These are phyloP conservation scores for Dicerorhinus sumatrensis DNA, from an alignment of 2,113 vertebrate genomes.

Conservation along the genomic window DNA sequence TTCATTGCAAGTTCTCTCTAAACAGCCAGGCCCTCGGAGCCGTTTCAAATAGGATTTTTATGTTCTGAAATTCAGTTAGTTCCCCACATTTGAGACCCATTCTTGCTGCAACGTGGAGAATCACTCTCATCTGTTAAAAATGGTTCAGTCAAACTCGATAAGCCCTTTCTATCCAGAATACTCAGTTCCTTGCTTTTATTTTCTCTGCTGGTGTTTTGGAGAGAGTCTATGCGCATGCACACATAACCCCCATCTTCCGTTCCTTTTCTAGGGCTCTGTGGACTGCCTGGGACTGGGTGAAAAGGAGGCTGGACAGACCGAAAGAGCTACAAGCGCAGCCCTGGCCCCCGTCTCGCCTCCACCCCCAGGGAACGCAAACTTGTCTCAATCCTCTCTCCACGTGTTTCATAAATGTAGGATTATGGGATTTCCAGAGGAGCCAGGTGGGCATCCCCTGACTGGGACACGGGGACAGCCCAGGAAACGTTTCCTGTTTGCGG, in stretches of 20 bases:
- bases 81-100: constrained; percentile 30
- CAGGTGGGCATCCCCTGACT: constrained; percentile 68
- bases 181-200: background rate
- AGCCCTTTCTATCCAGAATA: background rate
- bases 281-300: background rate
- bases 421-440: constrained; percentile 77
- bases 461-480: constrained; percentile 65
- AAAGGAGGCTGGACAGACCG: background rate
- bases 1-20: constrained; percentile 52
- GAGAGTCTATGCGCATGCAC: background rate
- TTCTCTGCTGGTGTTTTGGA: background rate
- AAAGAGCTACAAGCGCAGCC: background rate
- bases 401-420: constrained; percentile 83
- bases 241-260: background rate
- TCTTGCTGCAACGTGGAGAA: background rate
- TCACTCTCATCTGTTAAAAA: constrained; percentile 48
- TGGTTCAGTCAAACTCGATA: constrained; percentile 20
- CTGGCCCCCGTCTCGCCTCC: background rate
- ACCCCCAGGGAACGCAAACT: background rate
- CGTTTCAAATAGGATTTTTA: constrained; percentile 54
- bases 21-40: background rate
- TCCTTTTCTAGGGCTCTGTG: background rate
- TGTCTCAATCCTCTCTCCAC: constrained; percentile 60
- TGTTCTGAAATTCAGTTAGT: constrained; percentile 45
- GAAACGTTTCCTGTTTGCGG: background rate